Evolutionary conservation across 2,888 invertebrate genomes (phyloP).

Genomic region (Leucophenga maculata): DNA sequence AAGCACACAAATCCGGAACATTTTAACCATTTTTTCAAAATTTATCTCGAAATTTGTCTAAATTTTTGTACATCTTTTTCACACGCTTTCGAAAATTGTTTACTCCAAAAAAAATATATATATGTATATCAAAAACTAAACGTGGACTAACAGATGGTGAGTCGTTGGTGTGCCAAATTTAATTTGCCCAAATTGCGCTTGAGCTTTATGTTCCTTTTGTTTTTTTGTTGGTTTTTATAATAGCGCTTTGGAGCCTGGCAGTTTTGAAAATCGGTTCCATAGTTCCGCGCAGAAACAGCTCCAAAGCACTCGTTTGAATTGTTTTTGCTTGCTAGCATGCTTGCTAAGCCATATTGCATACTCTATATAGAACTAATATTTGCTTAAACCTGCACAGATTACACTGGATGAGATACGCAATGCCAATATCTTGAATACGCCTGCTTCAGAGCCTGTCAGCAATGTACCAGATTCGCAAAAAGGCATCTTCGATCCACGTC

Average conservation of each 20-base stretch:
- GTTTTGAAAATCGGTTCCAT: too few relatives aligned
- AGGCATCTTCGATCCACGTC: constrained; percentile 84
- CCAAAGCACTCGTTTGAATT: too few relatives aligned
- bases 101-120: constrained; percentile 33
- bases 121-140: not conserved
- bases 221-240: constrained; percentile 32
- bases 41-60: constrained; percentile 50
- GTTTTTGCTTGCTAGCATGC: not conserved
- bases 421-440: constrained; percentile 74
- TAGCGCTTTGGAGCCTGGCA: not conserved
- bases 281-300: too few relatives aligned
- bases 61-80: constrained; percentile 48
- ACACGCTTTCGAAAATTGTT: constrained; percentile 47
- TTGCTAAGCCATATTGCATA: not conserved
- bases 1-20: constrained; percentile 1
- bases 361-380: too few relatives aligned
- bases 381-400: too few relatives aligned
- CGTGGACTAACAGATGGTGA: constrained; percentile 62
- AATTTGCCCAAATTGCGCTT: constrained; percentile 28
- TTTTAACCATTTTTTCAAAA: constrained; percentile 27
- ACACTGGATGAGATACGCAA: constrained; percentile 85
- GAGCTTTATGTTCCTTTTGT: constrained; percentile 29
- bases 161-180: constrained; percentile 34
- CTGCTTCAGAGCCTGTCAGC: constrained; percentile 39
- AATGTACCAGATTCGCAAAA: constrained; percentile 67